phyloP scores from a whole-genome alignment of 2,888 invertebrate genomes.

The Drosophila paucipuncta region DNA sequence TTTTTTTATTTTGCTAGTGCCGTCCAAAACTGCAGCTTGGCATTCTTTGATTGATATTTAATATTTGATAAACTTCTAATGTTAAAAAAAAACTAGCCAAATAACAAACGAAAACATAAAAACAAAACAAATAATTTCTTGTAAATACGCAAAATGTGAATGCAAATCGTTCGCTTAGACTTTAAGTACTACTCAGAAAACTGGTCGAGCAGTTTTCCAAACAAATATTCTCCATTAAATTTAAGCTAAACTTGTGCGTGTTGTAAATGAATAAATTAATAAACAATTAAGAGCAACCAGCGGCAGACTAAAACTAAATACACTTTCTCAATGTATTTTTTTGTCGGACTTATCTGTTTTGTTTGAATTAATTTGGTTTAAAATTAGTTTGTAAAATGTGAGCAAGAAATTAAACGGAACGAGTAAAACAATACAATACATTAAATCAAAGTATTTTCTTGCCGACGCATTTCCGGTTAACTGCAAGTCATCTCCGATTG shows the following conservation, averaged over 20 bases:
- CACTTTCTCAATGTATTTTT: conserved; percentile 20
- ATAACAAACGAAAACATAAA: conserved; percentile 20
- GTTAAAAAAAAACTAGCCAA: conserved; percentile 20
- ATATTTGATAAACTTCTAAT: conserved; percentile 27
- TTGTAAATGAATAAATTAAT: conserved; percentile 64
- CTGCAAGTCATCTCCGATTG: conserved; percentile 15
- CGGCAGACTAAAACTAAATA: conserved; percentile 20
- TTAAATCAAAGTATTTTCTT: conserved; percentile 10
- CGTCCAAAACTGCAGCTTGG: conserved; percentile 57
- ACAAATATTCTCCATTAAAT: conserved; percentile 69
- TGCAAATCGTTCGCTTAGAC: conserved; percentile 40
- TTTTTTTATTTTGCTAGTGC: conserved; percentile 43
- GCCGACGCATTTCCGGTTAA: conserved; percentile 17
- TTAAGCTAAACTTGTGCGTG: conserved; percentile 73
- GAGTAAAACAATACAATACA: conserved; percentile 38
- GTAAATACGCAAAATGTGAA: conserved; percentile 59
- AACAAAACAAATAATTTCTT: conserved; percentile 61
- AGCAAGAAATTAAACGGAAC: conserved; percentile 47
- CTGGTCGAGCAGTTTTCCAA: conserved; percentile 42
- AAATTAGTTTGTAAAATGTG: conserved; percentile 51
- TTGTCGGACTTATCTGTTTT: conserved; percentile 35
- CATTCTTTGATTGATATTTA: conserved; percentile 44
- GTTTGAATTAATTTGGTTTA: conserved; percentile 43
- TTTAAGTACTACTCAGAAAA: conserved; percentile 36
- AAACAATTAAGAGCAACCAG: conserved; percentile 23